Evolutionary conservation across 2,888 invertebrate species (phyloP), one percentile per base, ranked within the genome.

Genomic region (Lepidocyrtinus sp.): DNA sequence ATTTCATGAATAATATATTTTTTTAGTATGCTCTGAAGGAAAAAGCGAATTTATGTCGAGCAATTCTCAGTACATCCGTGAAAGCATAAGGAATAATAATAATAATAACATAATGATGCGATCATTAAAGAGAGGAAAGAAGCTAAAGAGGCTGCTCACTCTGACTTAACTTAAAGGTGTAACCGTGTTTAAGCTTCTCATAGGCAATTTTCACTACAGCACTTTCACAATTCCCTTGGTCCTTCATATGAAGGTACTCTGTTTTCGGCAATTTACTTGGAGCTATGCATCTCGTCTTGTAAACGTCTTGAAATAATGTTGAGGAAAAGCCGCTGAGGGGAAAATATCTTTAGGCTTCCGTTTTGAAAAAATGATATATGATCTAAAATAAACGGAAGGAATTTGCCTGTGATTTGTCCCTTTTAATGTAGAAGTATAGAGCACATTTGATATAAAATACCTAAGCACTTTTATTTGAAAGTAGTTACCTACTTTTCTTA

Each of bases 51-150:
- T 67, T 67, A 27, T 24, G 67, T 75, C 74, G 61, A 3, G 1
- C 74, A 75, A 55, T 21, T 75, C 61, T n/a, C 5, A 50, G 36
- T 21, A 67, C 2, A 50, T 50, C n/a, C 24, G 67, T 9, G 46
- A 67, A 75, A 75, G 74, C 67, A 75, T 67, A 67, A 75, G 59
- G 67, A 76, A 71, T 70, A 76, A 12, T 50, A 50, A 50, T 50
- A 50, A 7, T 50, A 50, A 36, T 5, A 36, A n/a, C n/a, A n/a
- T n/a, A 36, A 36, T 69, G 69, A 75, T 69, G 69, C 63, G 69
- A 68, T 75, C 75, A 75, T 75, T 75, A 75, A 68, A 63, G 62
- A 5, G 9, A 70, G 46, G 46, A 45, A n/a, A n/a, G n/a, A n/a
- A n/a, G n/a, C n/a, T n/a, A n/a, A n/a, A 24, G 22, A 73, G 26